Conservation (phyloP, 1,140 invertebrate genomes). For the Dendroctonus valens region DNA sequence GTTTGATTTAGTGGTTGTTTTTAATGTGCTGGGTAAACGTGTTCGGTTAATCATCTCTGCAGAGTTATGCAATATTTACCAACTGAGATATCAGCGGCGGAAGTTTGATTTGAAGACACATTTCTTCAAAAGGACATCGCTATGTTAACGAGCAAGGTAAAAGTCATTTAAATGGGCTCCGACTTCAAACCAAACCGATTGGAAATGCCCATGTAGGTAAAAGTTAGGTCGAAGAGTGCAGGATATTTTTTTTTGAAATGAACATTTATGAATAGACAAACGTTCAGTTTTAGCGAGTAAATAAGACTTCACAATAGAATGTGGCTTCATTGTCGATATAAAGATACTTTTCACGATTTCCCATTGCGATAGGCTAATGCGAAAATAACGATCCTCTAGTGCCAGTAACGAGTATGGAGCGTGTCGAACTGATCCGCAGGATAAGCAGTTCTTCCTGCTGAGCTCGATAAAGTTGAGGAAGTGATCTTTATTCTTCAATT, state of each 20-base stretch:
- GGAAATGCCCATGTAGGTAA: not conserved
- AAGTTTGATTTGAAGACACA: too few relatives aligned
- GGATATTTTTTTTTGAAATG: too few relatives aligned
- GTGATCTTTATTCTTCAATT: too few relatives aligned
- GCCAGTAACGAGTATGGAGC: constrained; percentile 11
- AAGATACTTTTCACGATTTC: constrained; percentile 2
- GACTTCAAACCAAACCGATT: not conserved
- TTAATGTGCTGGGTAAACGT: not conserved
- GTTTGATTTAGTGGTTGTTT: constrained; percentile 1
- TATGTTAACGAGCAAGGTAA: not conserved
- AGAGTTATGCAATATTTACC: constrained; percentile 1
- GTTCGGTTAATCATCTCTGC: not conserved
- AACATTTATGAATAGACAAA: too few relatives aligned
- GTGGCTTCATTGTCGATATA: not conserved
- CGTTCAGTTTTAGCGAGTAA: too few relatives aligned
- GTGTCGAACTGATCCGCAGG: constrained; percentile 6
- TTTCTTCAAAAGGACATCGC: too few relatives aligned
- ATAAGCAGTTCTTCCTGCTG: constrained; percentile 13
- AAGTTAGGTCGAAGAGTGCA: too few relatives aligned
- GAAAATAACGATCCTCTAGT: constrained; percentile 15
- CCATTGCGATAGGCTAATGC: constrained; percentile 14
- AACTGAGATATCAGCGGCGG: too few relatives aligned
- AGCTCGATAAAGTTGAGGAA: not conserved
- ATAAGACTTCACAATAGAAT: too few relatives aligned
- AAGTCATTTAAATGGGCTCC: too few relatives aligned